Evolutionary conservation across 1,140 invertebrate genomes (phyloP), one percentile per base, ranked within the genome.

Genomic region (Monomorium pharaonis): DNA sequence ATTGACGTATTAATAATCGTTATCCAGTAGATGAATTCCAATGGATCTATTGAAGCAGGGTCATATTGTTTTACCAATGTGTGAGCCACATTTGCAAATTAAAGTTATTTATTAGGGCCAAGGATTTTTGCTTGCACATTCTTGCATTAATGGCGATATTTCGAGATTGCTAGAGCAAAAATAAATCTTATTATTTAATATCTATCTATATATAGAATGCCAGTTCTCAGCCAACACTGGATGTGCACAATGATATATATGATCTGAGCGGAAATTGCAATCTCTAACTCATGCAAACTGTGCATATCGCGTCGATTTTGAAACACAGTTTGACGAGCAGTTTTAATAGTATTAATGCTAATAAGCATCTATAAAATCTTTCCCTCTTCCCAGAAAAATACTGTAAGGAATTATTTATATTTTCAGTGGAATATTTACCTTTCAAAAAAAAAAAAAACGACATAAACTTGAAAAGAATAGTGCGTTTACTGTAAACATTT

Each of bases 1-100:
- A 27, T n/a, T 37, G 42, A 16, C 37, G 51, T 83, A 83, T 47
- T 37, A 74, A 74, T 74, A 83, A 83, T 72, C 33, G 37, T 72
- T 72, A 72, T 70, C 37, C 78, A 33, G 30, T 44, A 24, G n/a
- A 67, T 51, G 44, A 14, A 42, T n/a, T 42, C 21, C 14, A n/a
- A 63, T 49, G 9, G 9, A 42, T 72, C 42, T 42, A 47, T 74
- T 58, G 51, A 74, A 47, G 14, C 27, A 47, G 42, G 27, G 51
- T 60, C 67, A 18, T 9, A 6, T 18, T 58, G 65, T 58, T 54
- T 72, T n/a, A 47, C 10, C 21, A 21, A 30, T 18, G 33, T 33
- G 30, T 33, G 37, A 2, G 21, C 21, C 37, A 37, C 14, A 54
- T 42, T 80, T 14, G 27, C 12, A 14, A 10, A 21, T 77, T 47